phyloP scores from a whole-genome alignment of 2,113 vertebrate species.

The crab-eating macaque (Macaca fascicularis) region T2T-MFA8v1.1 NC_088375.1:216555001-216555500 shows the following conservation, averaged over 20 bases:
- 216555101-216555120: neutral
- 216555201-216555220: neutral
- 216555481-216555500: neutral
- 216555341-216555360: too few species aligned
- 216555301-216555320: neutral
- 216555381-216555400: neutral
- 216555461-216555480: neutral
- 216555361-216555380: neutral
- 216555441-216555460: too few species aligned
- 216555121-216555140: neutral
- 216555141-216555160: neutral
- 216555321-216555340: neutral
- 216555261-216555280: too few species aligned
- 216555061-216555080: constrained; percentile 22
- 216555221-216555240: neutral
- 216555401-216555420: too few species aligned
- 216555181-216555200: neutral
- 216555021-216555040: too few species aligned
- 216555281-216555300: neutral
- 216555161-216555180: neutral
- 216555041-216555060: neutral
- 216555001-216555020: too few species aligned
- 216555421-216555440: neutral
- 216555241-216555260: neutral
- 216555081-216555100: neutral